Base-by-base conservation (phyloP, 2,113 vertebrate genomes). In the Apus apus region DNA sequence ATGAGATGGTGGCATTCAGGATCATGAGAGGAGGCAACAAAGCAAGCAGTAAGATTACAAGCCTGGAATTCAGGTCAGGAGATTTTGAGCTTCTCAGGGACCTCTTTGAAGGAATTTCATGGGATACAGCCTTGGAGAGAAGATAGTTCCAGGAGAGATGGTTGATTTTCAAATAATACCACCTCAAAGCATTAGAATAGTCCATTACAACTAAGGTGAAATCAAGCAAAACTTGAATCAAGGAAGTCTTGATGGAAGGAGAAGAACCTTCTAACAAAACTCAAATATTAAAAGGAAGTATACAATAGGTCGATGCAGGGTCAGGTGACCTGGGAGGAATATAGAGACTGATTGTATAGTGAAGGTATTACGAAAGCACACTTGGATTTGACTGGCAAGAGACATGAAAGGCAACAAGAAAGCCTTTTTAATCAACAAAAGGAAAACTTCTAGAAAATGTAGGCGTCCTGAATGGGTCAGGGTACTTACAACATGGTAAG, bases 301-400 rank as follows among this genome's bases (percentile, higher is more conserved):
- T 45, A 43, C 14, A 76, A 77, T 26, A 34, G 2, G 3, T 27
- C 16, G 11, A 29, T 76, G 3, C 5, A 76, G 0, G 0, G 8
- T 61, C 25, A 61, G 8, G 3, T 43, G 32, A 29, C 11, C 27
- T 79, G 6, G 6, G 8, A 79, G 8, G 20, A 73, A 29, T 57
- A 19, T 1, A 66, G 22, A 57, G 20, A 26, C 25, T 50, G 22
- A 64, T 3, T 19, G 20, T 36, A 30, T 36, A 54, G 3, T 6
- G 5, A 9, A 19, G 9, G 5, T 73, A 22, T n/a, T 23, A 50
- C 11, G 27, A 84, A 65, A 80, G 9, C 3, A 8, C 15, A 46
- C 13, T 38, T 57, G 50, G 13, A 56, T 7, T 3, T 73, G 8
- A 38, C 5, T 65, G 19, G 8, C 5, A 80, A 68, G 25, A 64